These are phyloP conservation scores for Chelon auratus DNA, from an alignment of 2,797 vertebrate genomes.

Conservation along the genomic window DNA sequence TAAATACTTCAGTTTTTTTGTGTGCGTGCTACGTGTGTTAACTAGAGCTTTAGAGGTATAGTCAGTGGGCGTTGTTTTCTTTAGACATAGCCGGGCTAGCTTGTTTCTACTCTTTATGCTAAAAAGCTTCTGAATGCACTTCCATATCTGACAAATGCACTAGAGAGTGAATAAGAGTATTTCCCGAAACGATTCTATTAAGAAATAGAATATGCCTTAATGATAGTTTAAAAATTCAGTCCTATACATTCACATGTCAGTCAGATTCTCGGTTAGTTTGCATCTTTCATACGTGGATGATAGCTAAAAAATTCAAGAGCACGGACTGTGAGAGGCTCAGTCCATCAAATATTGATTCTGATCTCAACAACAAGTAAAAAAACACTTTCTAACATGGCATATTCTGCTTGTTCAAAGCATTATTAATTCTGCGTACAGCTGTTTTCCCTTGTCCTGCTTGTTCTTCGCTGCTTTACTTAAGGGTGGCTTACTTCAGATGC, in stretches of 20 bases:
- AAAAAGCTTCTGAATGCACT: not conserved
- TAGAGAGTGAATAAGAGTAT: not conserved
- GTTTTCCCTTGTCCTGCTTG: not conserved
- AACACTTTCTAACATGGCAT: conserved; percentile 4
- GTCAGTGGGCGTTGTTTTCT: not conserved
- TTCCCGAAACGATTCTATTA: not conserved
- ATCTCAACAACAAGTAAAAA: conserved; percentile 36
- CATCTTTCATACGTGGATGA: conserved; percentile 8
- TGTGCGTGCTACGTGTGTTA: not conserved
- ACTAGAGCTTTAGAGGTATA: not conserved
- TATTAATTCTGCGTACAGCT: not conserved
- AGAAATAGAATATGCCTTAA: not conserved
- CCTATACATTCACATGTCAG: not conserved
- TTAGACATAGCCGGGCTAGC: not conserved
- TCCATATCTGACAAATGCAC: not conserved
- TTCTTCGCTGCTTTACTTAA: not conserved
- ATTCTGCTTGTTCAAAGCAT: not conserved
- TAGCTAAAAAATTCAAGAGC: conserved; percentile 47
- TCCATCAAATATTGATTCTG: conserved; percentile 52
- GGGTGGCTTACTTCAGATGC: not conserved
- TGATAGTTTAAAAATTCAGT: not conserved
- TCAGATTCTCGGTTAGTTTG: not conserved
- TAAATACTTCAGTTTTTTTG: too few relatives aligned
- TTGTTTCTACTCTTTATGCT: not conserved
- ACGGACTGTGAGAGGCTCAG: not conserved